Conservation (phyloP, 2,113 vertebrate genomes). For the Pimephales promelas region DNA sequence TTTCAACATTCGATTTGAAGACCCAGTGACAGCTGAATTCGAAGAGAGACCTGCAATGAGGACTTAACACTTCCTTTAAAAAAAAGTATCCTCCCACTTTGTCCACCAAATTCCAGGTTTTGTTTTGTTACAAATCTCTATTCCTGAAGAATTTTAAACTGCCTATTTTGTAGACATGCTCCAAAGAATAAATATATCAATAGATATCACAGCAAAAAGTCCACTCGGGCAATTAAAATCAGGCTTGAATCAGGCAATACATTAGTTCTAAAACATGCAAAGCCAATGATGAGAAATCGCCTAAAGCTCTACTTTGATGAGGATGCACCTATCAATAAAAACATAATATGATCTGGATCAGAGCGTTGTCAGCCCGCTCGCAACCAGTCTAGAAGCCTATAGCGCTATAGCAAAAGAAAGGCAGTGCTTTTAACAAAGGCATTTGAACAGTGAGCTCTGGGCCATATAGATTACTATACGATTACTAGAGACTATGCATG, state of each 20-base stretch:
- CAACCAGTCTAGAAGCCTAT: conserved; percentile 44
- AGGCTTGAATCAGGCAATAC: not conserved
- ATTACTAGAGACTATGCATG: conserved; percentile 37
- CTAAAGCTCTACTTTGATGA: conserved; percentile 57
- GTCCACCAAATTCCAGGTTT: not conserved
- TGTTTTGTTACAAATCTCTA: not conserved
- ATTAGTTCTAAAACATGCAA: conserved; percentile 35
- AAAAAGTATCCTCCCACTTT: not conserved
- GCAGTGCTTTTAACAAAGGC: conserved; percentile 49
- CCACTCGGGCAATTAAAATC: not conserved
- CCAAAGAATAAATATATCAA: not conserved
- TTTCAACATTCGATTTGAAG: conserved; percentile 38
- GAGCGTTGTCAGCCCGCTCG: conserved; percentile 41
- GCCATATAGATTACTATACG: conserved; percentile 42
- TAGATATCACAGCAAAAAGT: not conserved
- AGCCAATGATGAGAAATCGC: conserved; percentile 31
- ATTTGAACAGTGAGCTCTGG: conserved; percentile 42
- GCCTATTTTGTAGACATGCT: not conserved
- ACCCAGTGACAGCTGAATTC: not conserved
- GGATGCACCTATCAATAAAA: conserved; percentile 50
- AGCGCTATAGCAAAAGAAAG: conserved; percentile 43
- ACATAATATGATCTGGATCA: conserved; percentile 49
- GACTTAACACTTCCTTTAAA: not conserved
- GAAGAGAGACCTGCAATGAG: not conserved
- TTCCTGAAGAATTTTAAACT: not conserved